Conservation (phyloP, 2,797 vertebrate genomes). For the Hozukius guyotensis region DNA sequence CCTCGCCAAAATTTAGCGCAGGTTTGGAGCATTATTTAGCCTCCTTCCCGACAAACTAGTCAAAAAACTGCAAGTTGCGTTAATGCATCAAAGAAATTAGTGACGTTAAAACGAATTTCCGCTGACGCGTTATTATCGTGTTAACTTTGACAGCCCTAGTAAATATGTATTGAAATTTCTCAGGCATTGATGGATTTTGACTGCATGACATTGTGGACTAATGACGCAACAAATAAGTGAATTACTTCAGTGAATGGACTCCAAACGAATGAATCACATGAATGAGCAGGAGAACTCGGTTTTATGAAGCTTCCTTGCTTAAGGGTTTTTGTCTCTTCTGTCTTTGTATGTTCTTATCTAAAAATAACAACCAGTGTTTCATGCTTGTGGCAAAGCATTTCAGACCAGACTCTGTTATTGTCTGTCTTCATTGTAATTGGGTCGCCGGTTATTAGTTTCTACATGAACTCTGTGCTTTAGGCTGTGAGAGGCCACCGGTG, state of each 20-base stretch:
- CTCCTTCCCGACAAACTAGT: no score
- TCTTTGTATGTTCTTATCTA: slow-evolving; percentile 35
- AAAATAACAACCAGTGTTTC: slow-evolving; percentile 25
- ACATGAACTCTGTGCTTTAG: slow-evolving; percentile 30
- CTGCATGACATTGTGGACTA: not conserved
- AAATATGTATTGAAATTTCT: not conserved
- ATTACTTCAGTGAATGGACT: not conserved
- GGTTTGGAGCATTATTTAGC: no score
- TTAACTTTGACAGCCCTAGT: no score
- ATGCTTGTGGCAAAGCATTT: slow-evolving; percentile 13
- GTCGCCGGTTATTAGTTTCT: slow-evolving; percentile 47
- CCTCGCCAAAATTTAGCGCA: no score
- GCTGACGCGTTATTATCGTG: no score
- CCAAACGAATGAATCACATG: slow-evolving; percentile 5
- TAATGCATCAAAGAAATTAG: no score
- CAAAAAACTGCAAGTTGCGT: no score
- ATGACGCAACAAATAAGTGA: not conserved
- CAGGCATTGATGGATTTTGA: not conserved
- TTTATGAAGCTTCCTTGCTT: not conserved
- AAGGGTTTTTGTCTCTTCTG: not conserved
- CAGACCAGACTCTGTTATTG: slow-evolving; percentile 48
- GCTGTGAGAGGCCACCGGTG: slow-evolving; percentile 18
- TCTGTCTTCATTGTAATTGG: slow-evolving; percentile 46
- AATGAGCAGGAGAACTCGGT: slow-evolving; percentile 8
- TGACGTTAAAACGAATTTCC: no score